Evolutionary conservation across 2,888 invertebrate genomes (phyloP), one percentile per base, ranked within the genome.

Genomic region (Papilio protenor): DNA sequence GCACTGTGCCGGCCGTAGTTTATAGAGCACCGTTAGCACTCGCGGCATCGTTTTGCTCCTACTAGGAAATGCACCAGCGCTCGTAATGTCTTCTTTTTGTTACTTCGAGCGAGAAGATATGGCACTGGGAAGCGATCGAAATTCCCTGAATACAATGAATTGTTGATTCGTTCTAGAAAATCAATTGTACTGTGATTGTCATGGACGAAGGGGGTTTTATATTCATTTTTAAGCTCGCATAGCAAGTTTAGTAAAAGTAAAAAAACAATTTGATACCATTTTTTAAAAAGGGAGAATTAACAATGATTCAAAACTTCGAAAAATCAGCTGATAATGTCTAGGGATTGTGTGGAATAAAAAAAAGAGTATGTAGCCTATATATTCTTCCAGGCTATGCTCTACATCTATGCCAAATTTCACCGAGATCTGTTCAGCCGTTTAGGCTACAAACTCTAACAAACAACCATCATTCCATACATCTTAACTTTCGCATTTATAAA

Each of bases 11-110:
- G 79, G 79, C 81, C 80, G 80, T 77, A 81, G 81, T 83, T 83
- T 85, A 84, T 80, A 80, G 81, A 85, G 82, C 85, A 87, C 87
- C 86, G 88, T 88, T 88, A 88, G 80, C 78, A 80, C 82, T 80
- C 81, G 80, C 71, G 71, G 74, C 76, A 55, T 76, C 73, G 40
- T 80, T 80, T 77, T 59, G 73, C 47, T 71, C 27, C 78, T 52
- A 75, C 79, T 79, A 59, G 78, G 78, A 80, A 81, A 77, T 77
- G 76, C 75, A 45, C n/a, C 52, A 76, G 47, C 47, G 71, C n/a
- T n/a, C 21, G n/a, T 75, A 74, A 78, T 78, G 77, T 76, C 59
- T 72, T 76, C 75, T 79, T 80, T 76, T 80, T 80, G 75, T 72
- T 61, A 49, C n/a, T n/a, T 14, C 55, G 52, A 57, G 40, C 55